These are phyloP conservation scores for Acleris laterana DNA, from an alignment of 2,888 invertebrate species.

Conservation along the genomic window DNA sequence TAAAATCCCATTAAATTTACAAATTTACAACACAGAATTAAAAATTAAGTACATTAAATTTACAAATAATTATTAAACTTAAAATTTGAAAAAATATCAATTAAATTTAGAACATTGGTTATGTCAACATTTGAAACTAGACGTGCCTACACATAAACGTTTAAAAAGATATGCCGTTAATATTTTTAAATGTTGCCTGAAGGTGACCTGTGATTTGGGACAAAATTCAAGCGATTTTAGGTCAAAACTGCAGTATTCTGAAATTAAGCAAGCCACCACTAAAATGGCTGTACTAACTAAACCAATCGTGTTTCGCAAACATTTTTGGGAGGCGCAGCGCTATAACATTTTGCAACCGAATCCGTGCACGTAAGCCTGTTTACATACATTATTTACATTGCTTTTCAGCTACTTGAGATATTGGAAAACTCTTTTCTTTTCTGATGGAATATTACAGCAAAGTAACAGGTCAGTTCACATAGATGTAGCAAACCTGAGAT, in stretches of 20 bases:
- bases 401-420: background rate
- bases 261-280: conserved; percentile 3
- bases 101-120: too few relatives aligned
- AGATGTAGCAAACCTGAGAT: background rate
- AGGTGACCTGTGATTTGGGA: too few relatives aligned
- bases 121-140: too few relatives aligned
- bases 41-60: too few relatives aligned
- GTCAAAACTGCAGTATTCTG: conserved; percentile 1
- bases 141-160: too few relatives aligned
- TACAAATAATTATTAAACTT: too few relatives aligned
- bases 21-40: too few relatives aligned
- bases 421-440: background rate
- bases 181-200: too few relatives aligned
- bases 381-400: background rate
- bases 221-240: background rate
- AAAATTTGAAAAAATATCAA: too few relatives aligned
- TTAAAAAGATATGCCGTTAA: too few relatives aligned
- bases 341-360: conserved; percentile 1
- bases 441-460: too few relatives aligned
- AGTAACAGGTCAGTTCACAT: background rate
- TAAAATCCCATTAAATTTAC: too few relatives aligned
- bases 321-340: conserved; percentile 12
- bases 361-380: background rate
- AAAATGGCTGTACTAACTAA: conserved; percentile 4
- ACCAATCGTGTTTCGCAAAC: conserved; percentile 11